phyloP scores from a whole-genome alignment of 1,140 invertebrate genomes.

The Drosophila sechellia region DNA sequence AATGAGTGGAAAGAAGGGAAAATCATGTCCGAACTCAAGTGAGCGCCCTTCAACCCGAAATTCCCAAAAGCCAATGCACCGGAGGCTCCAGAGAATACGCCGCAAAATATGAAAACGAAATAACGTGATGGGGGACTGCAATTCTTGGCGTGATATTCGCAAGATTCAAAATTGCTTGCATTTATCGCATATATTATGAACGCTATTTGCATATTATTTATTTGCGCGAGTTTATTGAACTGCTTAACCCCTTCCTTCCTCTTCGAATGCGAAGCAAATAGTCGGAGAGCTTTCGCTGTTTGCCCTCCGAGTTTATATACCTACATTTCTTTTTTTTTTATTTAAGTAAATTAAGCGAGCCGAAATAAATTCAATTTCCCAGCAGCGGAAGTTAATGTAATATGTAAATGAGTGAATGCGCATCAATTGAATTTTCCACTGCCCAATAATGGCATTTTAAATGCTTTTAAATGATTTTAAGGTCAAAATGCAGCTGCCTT shows the following conservation, averaged over 20 bases:
- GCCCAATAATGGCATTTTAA: constrained; percentile 56
- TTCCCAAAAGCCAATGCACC: constrained; percentile 64
- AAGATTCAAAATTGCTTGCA: constrained; percentile 46
- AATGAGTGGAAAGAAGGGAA: constrained; percentile 51
- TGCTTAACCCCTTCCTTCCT: constrained; percentile 10
- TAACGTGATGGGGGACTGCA: constrained; percentile 16
- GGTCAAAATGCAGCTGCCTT: constrained; percentile 26
- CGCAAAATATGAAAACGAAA: not conserved
- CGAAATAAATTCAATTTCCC: constrained; percentile 48
- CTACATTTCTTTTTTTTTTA: not conserved
- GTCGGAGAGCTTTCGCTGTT: constrained; percentile 17
- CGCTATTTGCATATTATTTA: constrained; percentile 69
- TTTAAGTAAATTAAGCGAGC: constrained; percentile 20
- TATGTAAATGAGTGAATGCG: constrained; percentile 54
- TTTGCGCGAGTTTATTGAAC: constrained; percentile 76
- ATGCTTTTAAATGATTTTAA: constrained; percentile 72
- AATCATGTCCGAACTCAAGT: constrained; percentile 36
- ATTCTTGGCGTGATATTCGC: constrained; percentile 43
- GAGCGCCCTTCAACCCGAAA: constrained; percentile 65
- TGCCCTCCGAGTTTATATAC: not conserved
- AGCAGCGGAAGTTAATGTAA: constrained; percentile 53
- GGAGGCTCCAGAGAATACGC: constrained; percentile 9
- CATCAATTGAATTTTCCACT: constrained; percentile 40
- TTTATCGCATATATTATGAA: constrained; percentile 51
- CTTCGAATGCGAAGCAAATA: constrained; percentile 15